Base-by-base conservation (phyloP, 2,113 vertebrate genomes). In the Crotalus horridus region DNA sequence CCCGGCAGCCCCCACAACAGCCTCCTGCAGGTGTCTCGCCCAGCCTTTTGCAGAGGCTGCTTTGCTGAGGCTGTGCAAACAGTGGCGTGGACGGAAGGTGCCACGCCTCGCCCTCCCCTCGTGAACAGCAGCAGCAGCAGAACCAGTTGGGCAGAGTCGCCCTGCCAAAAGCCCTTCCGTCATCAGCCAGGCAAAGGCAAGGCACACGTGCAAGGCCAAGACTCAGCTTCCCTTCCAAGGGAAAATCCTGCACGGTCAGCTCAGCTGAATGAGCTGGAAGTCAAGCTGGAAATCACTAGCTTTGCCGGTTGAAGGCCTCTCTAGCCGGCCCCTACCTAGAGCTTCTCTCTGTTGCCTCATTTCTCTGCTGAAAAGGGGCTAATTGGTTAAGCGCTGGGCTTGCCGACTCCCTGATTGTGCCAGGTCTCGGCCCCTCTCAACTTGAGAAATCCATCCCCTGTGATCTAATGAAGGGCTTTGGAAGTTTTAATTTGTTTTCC, bases 401-500 rank as follows among this genome's bases (percentile, higher is more conserved):
- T 90, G 87, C 90, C 94, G 94, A 93, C 69, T 93, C 29, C 48
- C 48, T 2, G 48, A 91, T 91, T 93, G 81, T 4, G 59, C 89
- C 92, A 85, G 55, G 94, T 88, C 95, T 93, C 59, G 0, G 87
- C 88, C 96, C 95, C 96, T 95, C 96, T 96, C 96, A 95, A 96
- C 96, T 89, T 92, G 86, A 96, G 95, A 96, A 96, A 96, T 94
- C 89, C 48, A 85, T 91, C 96, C 88, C 91, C 91, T 86, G 91
- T 86, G 93, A 93, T 81, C 95, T 97, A 95, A 96, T 95, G 95
- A 95, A 96, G 94, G 69, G 92, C 93, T 94, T 96, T 96, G 61
- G 95, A 33, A 56, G 95, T 96, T 93, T 89, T 94, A 96, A 96
- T 97, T 95, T 96, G 94, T 96, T 96, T 97, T 93, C 94, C 94